Percentiles rank a stretch among this genome's conserved stretches.
These are phyloP conservation scores for Vollenhovia emeryi DNA, from an alignment of 1,140 invertebrate genomes.

Conservation along the genomic window DNA sequence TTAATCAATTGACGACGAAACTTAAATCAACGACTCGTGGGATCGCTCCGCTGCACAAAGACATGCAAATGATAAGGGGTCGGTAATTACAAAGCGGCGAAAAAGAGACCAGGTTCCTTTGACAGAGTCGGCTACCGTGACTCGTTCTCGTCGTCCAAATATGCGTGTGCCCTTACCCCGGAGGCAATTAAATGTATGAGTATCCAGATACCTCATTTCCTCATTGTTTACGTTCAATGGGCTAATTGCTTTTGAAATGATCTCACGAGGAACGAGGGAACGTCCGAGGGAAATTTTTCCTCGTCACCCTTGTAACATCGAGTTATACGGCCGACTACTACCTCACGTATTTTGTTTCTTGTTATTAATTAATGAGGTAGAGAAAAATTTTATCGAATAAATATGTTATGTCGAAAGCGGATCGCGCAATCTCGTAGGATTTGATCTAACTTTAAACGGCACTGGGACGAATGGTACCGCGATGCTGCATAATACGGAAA, in stretches of 20 bases:
- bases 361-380: background rate
- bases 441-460: slow-evolving; percentile 17
- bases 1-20: background rate
- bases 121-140: background rate
- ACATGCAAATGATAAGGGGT: slow-evolving; percentile 47
- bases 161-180: slow-evolving; percentile 49
- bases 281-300: slow-evolving; percentile 10
- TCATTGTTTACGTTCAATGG: slow-evolving; percentile 73
- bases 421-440: background rate
- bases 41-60: background rate
- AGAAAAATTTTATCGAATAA: background rate
- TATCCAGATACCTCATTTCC: slow-evolving; percentile 7
- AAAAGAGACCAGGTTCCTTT: background rate
- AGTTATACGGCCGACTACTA: background rate
- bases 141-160: slow-evolving; percentile 53
- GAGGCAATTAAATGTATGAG: slow-evolving; percentile 60
- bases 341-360: background rate
- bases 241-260: slow-evolving; percentile 76
- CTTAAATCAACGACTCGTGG: slow-evolving; percentile 12
- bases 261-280: background rate
- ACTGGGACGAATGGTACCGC: background rate
- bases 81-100: background rate
- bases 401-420: background rate
- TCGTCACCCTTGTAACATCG: background rate
- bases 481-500: slow-evolving; percentile 2